Conservation (phyloP, 2,797 vertebrate genomes). For the Atherinosoma microstoma region DNA sequence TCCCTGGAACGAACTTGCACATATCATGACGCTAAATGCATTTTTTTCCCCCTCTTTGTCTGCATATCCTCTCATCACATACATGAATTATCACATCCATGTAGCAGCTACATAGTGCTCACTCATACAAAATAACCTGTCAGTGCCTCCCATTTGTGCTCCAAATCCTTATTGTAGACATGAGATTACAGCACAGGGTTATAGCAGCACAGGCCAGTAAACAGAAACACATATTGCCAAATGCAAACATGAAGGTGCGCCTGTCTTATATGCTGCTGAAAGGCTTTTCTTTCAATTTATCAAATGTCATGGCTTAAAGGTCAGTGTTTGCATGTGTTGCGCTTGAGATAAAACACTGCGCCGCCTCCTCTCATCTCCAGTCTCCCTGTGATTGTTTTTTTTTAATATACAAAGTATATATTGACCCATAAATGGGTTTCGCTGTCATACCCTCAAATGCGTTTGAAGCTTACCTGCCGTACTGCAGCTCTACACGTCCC, state of each 20-base stretch:
- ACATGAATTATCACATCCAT: conserved; percentile 39
- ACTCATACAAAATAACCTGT: conserved; percentile 58
- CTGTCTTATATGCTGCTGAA: conserved; percentile 39
- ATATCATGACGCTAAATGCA: background rate
- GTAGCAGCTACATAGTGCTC: conserved; percentile 30
- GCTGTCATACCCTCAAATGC: conserved; percentile 37
- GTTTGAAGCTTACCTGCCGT: conserved; percentile 53
- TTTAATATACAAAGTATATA: background rate
- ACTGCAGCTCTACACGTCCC: conserved; percentile 59
- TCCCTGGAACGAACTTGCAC: background rate
- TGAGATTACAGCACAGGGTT: conserved; percentile 36
- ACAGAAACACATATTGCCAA: conserved; percentile 24
- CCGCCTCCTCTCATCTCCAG: conserved; percentile 59
- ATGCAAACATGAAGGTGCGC: conserved; percentile 28
- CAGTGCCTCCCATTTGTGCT: conserved; percentile 41
- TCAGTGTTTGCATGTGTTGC: conserved; percentile 55
- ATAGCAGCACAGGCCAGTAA: conserved; percentile 31
- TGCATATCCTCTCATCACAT: background rate
- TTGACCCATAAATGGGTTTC: conserved; percentile 47
- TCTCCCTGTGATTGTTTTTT: conserved; percentile 19
- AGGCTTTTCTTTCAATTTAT: conserved; percentile 67
- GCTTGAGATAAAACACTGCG: conserved; percentile 69
- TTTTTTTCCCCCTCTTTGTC: background rate
- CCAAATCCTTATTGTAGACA: conserved; percentile 28
- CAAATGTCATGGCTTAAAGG: conserved; percentile 75